phyloP scores from a whole-genome alignment of 2,113 vertebrate species.

The Dicaeum eximium region DNA sequence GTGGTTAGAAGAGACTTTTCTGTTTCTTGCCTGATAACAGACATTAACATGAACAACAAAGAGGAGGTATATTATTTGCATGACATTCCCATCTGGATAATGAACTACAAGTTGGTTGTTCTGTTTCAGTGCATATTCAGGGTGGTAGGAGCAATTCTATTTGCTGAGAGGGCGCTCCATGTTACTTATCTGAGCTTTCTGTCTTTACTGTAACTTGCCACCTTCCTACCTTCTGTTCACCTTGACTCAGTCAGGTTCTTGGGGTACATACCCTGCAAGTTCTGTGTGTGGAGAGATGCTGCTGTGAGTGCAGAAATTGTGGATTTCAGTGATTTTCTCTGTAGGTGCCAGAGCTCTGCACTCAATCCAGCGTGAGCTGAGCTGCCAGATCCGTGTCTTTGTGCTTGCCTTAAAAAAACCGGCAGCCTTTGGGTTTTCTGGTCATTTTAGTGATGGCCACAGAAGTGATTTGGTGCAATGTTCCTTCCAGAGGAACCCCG shows the following conservation, averaged over 20 bases:
- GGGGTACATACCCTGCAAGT: not conserved
- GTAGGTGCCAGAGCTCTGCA: not conserved
- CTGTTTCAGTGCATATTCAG: not conserved
- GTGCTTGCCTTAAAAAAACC: not conserved
- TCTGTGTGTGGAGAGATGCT: not conserved
- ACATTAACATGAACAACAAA: not conserved
- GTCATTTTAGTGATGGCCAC: fast-evolving
- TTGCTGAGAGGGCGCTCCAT: not conserved
- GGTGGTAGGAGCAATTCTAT: not conserved
- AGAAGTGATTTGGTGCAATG: not conserved
- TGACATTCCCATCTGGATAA: slow-evolving; percentile 4
- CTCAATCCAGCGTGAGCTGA: not conserved
- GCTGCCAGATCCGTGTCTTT: not conserved
- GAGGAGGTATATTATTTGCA: not conserved
- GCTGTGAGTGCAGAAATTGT: not conserved
- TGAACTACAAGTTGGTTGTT: not conserved
- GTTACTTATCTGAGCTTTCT: not conserved
- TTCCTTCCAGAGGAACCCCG: slow-evolving; percentile 85
- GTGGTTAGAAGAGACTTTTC: not conserved
- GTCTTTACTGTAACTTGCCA: not conserved
- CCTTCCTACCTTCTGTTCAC: not conserved
- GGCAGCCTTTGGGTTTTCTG: not conserved
- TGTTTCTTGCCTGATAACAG: not conserved
- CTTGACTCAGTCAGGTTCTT: not conserved
- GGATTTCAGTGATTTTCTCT: not conserved